Conservation (phyloP, 2,113 vertebrate species). For the Macquaria australasica region DNA sequence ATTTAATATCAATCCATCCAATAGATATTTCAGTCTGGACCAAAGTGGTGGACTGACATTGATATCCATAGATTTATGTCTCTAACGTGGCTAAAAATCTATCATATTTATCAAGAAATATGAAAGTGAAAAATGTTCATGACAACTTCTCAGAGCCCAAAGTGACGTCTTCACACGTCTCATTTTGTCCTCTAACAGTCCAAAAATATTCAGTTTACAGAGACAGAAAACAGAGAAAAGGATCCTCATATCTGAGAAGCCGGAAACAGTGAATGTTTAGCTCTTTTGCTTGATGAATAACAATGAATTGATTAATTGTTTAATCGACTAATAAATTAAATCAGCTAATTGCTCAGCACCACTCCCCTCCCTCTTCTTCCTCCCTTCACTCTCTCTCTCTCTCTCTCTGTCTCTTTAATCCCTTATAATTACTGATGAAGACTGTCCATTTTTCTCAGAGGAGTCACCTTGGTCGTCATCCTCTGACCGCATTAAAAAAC, state of each 20-base stretch:
- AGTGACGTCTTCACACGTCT: not conserved
- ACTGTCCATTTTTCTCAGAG: constrained; percentile 40
- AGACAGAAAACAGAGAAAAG: not conserved
- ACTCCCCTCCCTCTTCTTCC: not conserved
- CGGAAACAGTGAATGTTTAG: not conserved
- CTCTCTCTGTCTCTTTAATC: constrained; percentile 9
- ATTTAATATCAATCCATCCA: not conserved
- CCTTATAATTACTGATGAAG: constrained; percentile 42
- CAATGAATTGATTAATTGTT: not conserved
- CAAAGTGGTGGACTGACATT: not conserved
- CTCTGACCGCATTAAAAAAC: constrained; percentile 32
- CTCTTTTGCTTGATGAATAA: not conserved
- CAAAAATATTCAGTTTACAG: not conserved
- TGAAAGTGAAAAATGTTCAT: not conserved
- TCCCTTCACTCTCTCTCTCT: not conserved
- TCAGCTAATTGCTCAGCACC: not conserved
- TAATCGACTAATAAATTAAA: not conserved
- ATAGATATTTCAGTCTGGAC: not conserved
- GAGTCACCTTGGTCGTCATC: constrained; percentile 77
- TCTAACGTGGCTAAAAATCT: too few species aligned
- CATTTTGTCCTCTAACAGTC: not conserved
- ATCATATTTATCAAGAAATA: not conserved
- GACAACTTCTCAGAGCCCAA: not conserved
- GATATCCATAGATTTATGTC: too few species aligned
- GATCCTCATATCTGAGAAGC: not conserved